phyloP scores from a whole-genome alignment of 2,113 vertebrate genomes.

The Phrynocephalus versicolor region DNA sequence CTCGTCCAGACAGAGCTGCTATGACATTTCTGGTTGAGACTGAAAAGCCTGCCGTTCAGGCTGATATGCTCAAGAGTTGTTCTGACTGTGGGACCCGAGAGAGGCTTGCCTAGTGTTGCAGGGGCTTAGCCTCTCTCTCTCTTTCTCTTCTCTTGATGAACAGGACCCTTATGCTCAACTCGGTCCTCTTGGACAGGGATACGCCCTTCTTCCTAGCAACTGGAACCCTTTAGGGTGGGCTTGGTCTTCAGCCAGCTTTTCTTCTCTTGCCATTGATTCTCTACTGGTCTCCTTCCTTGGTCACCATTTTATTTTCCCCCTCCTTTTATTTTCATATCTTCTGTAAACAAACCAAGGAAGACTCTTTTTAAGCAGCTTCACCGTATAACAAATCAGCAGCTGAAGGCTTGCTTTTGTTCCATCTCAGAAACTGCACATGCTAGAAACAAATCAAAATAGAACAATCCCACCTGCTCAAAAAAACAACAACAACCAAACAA shows the following conservation, averaged over 20 bases:
- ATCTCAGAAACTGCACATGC: no score
- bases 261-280: neutral
- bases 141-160: neutral
- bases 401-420: no score
- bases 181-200: neutral
- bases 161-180: neutral
- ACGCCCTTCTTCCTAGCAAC: neutral
- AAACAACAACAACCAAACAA: no score
- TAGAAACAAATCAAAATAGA: no score
- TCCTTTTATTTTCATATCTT: neutral
- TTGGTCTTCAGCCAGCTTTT: neutral
- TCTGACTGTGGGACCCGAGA: neutral
- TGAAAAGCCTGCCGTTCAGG: accelerated
- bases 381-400: no score
- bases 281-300: neutral
- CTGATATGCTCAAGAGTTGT: neutral
- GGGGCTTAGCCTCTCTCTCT: no score
- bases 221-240: no score
- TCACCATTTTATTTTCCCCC: neutral
- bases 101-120: neutral
- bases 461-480: no score
- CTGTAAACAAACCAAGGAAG: neutral
- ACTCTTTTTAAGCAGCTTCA: neutral
- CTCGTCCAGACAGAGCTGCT: accelerated
- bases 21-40: neutral